Conservation (phyloP, 2,113 vertebrate genomes). For the Anoplopoma fimbria region DNA sequence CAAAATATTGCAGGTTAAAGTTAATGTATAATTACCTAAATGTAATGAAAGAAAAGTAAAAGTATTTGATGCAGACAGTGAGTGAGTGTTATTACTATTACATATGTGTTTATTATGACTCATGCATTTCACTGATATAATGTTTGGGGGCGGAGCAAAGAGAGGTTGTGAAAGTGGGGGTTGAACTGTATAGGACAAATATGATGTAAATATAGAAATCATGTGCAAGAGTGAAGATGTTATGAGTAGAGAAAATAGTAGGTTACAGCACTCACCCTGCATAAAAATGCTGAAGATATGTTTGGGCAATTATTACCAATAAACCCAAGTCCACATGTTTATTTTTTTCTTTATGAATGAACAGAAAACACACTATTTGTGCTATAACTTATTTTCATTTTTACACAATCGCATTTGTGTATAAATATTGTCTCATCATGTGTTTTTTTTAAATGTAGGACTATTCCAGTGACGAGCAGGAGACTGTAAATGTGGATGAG, state of each 20-base stretch:
- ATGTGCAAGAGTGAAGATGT: neutral
- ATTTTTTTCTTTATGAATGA: neutral
- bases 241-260: neutral
- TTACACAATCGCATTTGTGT: neutral
- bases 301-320: neutral
- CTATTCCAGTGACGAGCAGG: neutral
- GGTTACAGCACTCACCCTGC: neutral
- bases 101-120: neutral
- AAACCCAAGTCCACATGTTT: neutral
- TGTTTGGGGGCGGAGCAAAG: neutral
- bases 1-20: too few species aligned
- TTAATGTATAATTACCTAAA: neutral
- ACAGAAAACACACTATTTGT: neutral
- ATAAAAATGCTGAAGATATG: neutral
- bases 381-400: neutral
- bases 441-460: neutral
- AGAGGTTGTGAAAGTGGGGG: too few species aligned
- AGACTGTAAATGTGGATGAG: conserved; percentile 25
- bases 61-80: neutral
- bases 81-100: too few species aligned
- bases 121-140: neutral
- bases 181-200: neutral
- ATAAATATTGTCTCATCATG: too few species aligned
- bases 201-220: neutral
- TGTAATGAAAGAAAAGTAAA: too few species aligned